Conservation (phyloP, 1,140 invertebrate species). For the Apis florea region DNA sequence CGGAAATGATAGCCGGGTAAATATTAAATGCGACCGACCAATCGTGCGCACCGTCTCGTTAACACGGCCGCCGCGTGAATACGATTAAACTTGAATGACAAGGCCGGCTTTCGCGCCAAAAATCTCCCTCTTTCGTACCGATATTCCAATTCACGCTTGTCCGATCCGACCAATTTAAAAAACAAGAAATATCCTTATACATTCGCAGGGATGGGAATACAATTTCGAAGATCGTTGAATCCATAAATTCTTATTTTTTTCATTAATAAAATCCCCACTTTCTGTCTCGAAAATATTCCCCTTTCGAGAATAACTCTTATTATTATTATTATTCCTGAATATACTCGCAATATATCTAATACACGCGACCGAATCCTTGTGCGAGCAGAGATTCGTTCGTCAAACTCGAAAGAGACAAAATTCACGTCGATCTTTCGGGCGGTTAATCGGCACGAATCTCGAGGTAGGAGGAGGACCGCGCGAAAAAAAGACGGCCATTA, state of each 20-base stretch:
- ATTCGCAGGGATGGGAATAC: too few species aligned
- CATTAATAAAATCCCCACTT: too few species aligned
- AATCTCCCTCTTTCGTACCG: background rate
- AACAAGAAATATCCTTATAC: too few species aligned
- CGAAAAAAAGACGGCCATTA: background rate
- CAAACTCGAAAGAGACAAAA: background rate
- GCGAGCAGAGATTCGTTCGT: background rate
- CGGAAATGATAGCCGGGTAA: conserved; percentile 63
- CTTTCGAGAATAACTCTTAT: too few species aligned
- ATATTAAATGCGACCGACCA: conserved; percentile 59
- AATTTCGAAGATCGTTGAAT: too few species aligned
- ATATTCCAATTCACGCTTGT: conserved; percentile 15
- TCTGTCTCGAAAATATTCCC: too few species aligned
- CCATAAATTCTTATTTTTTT: too few species aligned
- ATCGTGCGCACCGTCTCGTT: conserved; percentile 53
- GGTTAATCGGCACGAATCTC: conserved; percentile 4
- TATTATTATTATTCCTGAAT: too few species aligned
- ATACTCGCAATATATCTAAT: too few species aligned
- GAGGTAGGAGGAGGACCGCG: background rate
- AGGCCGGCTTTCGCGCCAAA: conserved; percentile 6
- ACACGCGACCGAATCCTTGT: too few species aligned
- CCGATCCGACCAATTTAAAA: background rate
- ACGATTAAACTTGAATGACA: conserved; percentile 61
- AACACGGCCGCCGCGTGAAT: conserved; percentile 58
- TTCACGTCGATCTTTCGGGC: conserved; percentile 4